phyloP scores from a whole-genome alignment of 2,113 vertebrate species.

The Rhinichthys klamathensis region DNA sequence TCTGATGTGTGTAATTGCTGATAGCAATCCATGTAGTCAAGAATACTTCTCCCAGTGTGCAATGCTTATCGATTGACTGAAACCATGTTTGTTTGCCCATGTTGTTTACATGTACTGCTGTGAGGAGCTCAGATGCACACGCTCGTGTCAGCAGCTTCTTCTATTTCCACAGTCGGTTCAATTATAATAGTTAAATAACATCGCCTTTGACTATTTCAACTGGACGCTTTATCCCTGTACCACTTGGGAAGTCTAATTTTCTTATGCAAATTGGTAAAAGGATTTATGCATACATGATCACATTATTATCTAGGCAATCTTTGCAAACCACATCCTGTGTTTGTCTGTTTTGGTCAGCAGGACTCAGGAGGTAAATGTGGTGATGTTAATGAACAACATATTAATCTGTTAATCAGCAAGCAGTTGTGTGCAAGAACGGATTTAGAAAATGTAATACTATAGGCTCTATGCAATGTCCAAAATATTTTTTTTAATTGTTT shows the following conservation, averaged over 20 bases:
- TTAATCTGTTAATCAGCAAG: conserved; percentile 19
- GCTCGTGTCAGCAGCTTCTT: neutral
- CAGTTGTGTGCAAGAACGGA: neutral
- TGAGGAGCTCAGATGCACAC: neutral
- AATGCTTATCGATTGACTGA: conserved; percentile 25
- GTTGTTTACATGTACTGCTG: conserved; percentile 7
- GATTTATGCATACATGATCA: conserved; percentile 37
- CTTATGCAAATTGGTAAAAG: conserved; percentile 43
- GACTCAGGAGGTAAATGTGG: conserved; percentile 13
- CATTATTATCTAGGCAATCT: conserved; percentile 43
- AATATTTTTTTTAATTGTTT: neutral
- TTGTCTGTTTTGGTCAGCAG: conserved; percentile 31
- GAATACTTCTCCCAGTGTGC: conserved; percentile 15
- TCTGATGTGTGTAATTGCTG: conserved; percentile 23
- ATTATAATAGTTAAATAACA: conserved; percentile 40
- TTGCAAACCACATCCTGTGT: conserved; percentile 23
- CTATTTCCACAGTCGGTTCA: neutral
- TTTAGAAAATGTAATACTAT: neutral
- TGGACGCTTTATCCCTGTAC: neutral
- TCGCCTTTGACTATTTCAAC: neutral
- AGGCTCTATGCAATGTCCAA: neutral
- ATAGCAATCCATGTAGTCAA: conserved; percentile 28
- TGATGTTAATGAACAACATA: conserved; percentile 21
- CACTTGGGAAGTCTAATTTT: conserved; percentile 46
- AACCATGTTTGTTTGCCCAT: conserved; percentile 1